Percentiles rank a stretch among this genome's conserved stretches.
Evolutionary conservation across 2,113 vertebrate species (phyloP).

Genomic region (Theristicus caerulescens): DNA sequence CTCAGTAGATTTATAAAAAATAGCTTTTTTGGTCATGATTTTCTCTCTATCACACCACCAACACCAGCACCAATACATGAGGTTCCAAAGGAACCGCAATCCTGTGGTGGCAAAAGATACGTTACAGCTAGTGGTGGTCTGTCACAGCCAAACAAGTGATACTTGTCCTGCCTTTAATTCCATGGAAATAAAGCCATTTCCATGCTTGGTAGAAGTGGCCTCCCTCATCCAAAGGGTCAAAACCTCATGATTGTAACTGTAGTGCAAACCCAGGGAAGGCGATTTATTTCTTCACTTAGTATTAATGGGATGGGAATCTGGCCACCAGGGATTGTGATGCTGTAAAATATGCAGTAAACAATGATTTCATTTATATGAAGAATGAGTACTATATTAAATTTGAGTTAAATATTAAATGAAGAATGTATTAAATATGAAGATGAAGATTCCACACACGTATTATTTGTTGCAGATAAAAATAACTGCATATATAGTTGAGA

Average conservation of each 20-base stretch:
- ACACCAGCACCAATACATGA: accelerated
- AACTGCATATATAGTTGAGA: background rate
- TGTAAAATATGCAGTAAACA: slow-evolving; percentile 54
- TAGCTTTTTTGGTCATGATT: background rate
- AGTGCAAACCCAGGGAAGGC: background rate
- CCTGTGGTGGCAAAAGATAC: background rate
- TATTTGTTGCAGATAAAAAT: slow-evolving; percentile 31
- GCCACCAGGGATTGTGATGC: background rate
- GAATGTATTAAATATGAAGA: slow-evolving; percentile 42
- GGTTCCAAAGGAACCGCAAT: background rate
- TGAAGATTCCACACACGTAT: background rate
- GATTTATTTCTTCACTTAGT: slow-evolving; percentile 1
- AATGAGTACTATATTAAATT: slow-evolving; percentile 22
- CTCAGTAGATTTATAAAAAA: background rate
- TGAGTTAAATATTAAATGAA: slow-evolving; percentile 58
- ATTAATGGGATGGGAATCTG: background rate
- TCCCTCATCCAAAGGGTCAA: background rate
- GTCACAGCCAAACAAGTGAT: background rate
- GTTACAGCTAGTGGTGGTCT: background rate
- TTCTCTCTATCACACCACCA: background rate
- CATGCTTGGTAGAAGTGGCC: background rate
- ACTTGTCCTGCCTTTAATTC: background rate
- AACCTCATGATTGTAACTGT: background rate
- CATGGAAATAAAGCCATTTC: background rate
- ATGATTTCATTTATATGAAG: slow-evolving; percentile 42